These are phyloP conservation scores for Spatulosminthurus flaviceps DNA, from an alignment of 2,888 invertebrate species.

Conservation along the genomic window DNA sequence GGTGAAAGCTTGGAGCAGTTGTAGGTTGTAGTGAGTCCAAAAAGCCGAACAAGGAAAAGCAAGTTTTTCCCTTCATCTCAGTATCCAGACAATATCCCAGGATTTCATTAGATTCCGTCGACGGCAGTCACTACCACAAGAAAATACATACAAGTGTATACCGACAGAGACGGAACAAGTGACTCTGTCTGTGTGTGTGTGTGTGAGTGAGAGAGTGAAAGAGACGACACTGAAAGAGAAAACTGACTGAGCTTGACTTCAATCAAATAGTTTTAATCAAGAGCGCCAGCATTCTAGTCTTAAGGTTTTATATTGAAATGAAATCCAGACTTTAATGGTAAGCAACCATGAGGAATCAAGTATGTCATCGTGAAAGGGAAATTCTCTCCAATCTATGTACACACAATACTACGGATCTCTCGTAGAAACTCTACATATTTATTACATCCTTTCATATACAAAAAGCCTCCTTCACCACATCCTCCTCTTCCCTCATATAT, in stretches of 20 bases:
- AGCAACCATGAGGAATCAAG: constrained; percentile 28
- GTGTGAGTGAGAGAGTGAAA: not conserved
- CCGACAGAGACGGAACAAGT: constrained; percentile 2
- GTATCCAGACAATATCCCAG: constrained; percentile 32
- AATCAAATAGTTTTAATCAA: constrained; percentile 49
- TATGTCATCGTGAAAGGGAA: not conserved
- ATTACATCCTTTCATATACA: no score
- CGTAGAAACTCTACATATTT: no score
- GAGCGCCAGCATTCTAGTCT: constrained; percentile 30
- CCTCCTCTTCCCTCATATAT: no score
- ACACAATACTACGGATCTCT: not conserved
- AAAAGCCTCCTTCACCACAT: no score
- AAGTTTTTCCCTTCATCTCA: constrained; percentile 35
- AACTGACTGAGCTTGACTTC: constrained; percentile 36
- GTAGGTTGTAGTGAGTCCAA: not conserved
- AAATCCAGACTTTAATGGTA: constrained; percentile 25
- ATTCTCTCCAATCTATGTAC: not conserved
- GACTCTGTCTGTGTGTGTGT: not conserved
- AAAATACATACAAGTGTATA: constrained; percentile 11
- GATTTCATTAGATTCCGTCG: constrained; percentile 18
- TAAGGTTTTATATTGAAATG: constrained; percentile 26
- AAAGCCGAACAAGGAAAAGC: constrained; percentile 10
- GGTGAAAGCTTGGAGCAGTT: not conserved
- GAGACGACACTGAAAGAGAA: constrained; percentile 35
- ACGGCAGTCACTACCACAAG: not conserved